phyloP scores from a whole-genome alignment of 1,140 invertebrate species.

The Lepidotrigona ventralis region DNA sequence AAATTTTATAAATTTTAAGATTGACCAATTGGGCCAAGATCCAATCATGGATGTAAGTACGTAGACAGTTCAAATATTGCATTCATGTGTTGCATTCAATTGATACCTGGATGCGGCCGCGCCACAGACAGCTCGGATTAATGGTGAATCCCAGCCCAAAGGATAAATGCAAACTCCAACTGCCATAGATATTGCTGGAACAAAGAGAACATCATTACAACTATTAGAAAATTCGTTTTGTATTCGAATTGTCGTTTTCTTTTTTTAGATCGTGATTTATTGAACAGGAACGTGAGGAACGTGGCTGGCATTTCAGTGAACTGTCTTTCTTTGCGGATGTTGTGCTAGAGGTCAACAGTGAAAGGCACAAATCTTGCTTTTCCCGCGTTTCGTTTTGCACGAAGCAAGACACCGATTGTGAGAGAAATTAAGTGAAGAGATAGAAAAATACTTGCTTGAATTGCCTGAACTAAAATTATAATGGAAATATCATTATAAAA shows the following conservation, averaged over 20 bases:
- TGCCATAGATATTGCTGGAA: slow-evolving; percentile 90
- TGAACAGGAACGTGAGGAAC: neutral
- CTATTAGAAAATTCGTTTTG: neutral
- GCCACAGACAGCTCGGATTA: slow-evolving; percentile 93
- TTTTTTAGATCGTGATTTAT: neutral
- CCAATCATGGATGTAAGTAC: neutral
- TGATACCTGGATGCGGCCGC: slow-evolving; percentile 86
- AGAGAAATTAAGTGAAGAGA: neutral
- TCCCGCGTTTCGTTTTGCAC: neutral
- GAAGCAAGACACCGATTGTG: no score
- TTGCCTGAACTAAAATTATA: neutral
- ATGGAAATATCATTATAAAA: neutral
- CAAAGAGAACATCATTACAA: slow-evolving; percentile 28
- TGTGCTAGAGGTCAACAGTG: slow-evolving; percentile 66
- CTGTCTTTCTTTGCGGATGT: slow-evolving; percentile 20
- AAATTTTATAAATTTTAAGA: neutral
- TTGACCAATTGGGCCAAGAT: no score
- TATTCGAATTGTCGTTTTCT: neutral
- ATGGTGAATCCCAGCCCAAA: slow-evolving; percentile 92
- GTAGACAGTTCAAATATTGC: neutral
- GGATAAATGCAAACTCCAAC: slow-evolving; percentile 94
- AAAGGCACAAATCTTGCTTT: slow-evolving; percentile 65
- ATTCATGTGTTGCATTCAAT: neutral
- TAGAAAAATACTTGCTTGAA: neutral
- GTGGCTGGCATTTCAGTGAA: slow-evolving; percentile 23